Base-by-base conservation (phyloP, 2,113 vertebrate genomes). In the Lanius ludovicianus region DNA sequence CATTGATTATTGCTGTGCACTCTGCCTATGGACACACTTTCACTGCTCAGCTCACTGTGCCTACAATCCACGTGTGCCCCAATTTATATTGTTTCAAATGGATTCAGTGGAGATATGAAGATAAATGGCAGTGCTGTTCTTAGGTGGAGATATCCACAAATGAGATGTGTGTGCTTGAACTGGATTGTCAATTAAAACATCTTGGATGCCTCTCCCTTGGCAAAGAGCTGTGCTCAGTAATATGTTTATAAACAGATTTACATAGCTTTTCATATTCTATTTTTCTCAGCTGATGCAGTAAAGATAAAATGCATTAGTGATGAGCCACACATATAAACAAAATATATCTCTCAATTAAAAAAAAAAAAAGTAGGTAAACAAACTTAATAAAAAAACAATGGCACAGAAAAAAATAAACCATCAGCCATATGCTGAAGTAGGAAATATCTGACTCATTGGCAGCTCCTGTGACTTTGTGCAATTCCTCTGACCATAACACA, bases 241-340 rank as follows among this genome's bases (percentile, higher is more conserved):
- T 49, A 64, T 82, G 83, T 95, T 96, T 95, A 93, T 96, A 97
- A 98, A 96, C 57, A 96, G 89, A 96, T 97, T 88, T 93, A 91
- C 59, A 53, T 17, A 93, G 81, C 80, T 94, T 96, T 93, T 92
- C 90, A 93, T 87, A 91, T 67, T 77, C 62, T 33, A 6, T 89
- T 97, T 96, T 89, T 68, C 90, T 94, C 79, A 91, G 89, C 92
- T 94, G 96, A 97, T 25, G 85, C 68, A 83, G 88, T 93, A 94
- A 96, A 96, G 82, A 95, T 59, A 78, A 93, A 95, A 96, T 83
- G 78, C 57, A 89, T 95, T 74, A 85, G 55, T 28, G 63, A 85
- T 53, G 69, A 91, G 63, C 74, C 90, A 35, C 25, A 80, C 28
- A 10, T 21, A 65, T 9, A 77, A 92, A 94, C 2, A 56, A 94